Base-by-base conservation (phyloP, 2,888 invertebrate genomes). In the Metopia argyrocephala region DNA sequence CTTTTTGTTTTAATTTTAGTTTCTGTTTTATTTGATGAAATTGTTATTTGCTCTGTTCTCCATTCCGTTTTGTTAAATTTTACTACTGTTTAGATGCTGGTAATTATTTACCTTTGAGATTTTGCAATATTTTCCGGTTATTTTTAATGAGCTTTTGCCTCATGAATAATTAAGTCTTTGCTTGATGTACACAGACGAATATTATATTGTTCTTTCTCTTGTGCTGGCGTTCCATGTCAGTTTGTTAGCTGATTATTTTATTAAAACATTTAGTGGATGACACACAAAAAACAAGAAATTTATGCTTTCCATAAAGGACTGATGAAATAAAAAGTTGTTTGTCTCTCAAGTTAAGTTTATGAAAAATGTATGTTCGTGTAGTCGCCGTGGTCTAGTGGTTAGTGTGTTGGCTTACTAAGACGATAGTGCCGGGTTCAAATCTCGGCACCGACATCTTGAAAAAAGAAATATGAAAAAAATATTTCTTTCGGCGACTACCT, bases 61-160 rank as follows among this genome's bases (percentile, higher is more conserved):
- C 28, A 5, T 31, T 38, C 2, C 15, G 12, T 31, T 31, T 12
- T 5, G 12, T 12, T 31, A 1, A 38, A 15, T 38, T 15, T 21
- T 52, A 38, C 38, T 50, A n/a, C 46, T 62, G 48, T 21, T 7
- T 31, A 7, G 48, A 20, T 56, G 46, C 62, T 18, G 28, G 68
- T 56, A 54, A 62, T 38, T 64, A 54, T 76, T n/a, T 64, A 76
- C 76, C 76, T 76, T 57, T 57, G 76, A 76, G 76, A 70, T 45
- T 76, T 69, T 56, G 62, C 27, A 54, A 54, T 69, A 70, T 62
- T 74, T 70, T 57, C 46, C 48, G 20, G 69, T 66, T 61, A 50
- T 20, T 64, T 76, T 76, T 76, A 76, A 76, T 76, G 76, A 76
- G 76, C 76, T 76, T 70, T 70, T 76, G 76, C 64, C 57, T 76